Conservation (phyloP, 2,797 vertebrate species). For the Sphaeramia orbicularis region DNA sequence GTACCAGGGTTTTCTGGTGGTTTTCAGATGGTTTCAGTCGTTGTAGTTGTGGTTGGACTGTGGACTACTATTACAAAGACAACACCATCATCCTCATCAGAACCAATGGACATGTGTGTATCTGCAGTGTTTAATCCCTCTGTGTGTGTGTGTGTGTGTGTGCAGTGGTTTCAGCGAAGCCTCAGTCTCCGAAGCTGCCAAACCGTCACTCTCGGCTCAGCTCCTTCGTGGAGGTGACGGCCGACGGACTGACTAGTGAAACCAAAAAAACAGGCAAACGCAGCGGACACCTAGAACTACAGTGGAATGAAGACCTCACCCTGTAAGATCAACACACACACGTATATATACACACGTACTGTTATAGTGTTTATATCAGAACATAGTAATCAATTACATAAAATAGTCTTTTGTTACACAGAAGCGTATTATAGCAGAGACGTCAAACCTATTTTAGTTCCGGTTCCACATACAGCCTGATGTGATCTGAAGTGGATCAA, state of each 20-base stretch:
- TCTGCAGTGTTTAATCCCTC: neutral
- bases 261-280: slow-evolving; percentile 96
- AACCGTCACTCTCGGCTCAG: slow-evolving; percentile 89
- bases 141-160: slow-evolving; percentile 5
- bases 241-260: slow-evolving; percentile 91
- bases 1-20: too few relatives aligned
- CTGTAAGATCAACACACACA: slow-evolving; percentile 84
- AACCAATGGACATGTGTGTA: neutral
- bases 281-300: slow-evolving; percentile 91
- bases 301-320: slow-evolving; percentile 94
- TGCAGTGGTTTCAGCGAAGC: slow-evolving; percentile 92
- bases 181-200: slow-evolving; percentile 91
- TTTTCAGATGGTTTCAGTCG: too few relatives aligned
- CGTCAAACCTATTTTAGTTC: too few relatives aligned
- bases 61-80: too few relatives aligned
- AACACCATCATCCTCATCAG: too few relatives aligned
- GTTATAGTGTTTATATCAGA: neutral
- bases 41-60: too few relatives aligned
- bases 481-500: too few relatives aligned
- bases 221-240: slow-evolving; percentile 94
- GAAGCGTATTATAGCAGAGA: too few relatives aligned
- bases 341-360: slow-evolving; percentile 3
- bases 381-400: too few relatives aligned
- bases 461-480: too few relatives aligned
- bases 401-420: too few relatives aligned